phyloP scores from a whole-genome alignment of 1,140 invertebrate species.

The Drosophila asahinai region DNA sequence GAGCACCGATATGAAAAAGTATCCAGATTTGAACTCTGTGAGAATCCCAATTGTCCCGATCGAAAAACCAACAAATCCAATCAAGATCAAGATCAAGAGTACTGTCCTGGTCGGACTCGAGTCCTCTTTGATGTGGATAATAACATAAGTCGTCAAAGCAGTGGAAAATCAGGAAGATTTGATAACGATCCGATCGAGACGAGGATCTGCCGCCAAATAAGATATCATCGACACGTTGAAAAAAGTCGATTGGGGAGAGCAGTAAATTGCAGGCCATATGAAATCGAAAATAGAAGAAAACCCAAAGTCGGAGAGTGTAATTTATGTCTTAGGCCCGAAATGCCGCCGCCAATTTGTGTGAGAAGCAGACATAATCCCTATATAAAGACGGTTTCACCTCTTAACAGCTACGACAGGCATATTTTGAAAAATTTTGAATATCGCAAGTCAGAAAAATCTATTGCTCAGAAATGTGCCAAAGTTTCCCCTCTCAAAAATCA shows the following conservation, averaged over 20 bases:
- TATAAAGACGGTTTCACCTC: not conserved
- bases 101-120: not conserved
- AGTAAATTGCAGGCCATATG: not conserved
- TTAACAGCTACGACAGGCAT: conserved; percentile 38
- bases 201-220: not conserved
- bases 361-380: conserved; percentile 1
- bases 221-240: not conserved
- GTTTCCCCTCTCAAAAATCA: too few species aligned
- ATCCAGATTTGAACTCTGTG: too few species aligned
- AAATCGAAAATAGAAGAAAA: not conserved
- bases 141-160: not conserved
- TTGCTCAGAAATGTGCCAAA: not conserved
- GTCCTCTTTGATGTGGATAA: not conserved
- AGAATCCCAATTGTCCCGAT: too few species aligned
- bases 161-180: conserved; percentile 9
- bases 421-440: conserved; percentile 14
- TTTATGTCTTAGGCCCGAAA: not conserved
- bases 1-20: too few species aligned
- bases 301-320: not conserved
- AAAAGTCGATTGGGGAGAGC: not conserved
- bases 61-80: not conserved
- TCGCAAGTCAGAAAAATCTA: not conserved
- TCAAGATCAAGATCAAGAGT: too few species aligned
- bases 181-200: too few species aligned
- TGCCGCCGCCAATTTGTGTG: not conserved